Evolutionary conservation across 2,888 invertebrate species (phyloP), one percentile per base, ranked within the genome.

Genomic region (Tachina grossa): DNA sequence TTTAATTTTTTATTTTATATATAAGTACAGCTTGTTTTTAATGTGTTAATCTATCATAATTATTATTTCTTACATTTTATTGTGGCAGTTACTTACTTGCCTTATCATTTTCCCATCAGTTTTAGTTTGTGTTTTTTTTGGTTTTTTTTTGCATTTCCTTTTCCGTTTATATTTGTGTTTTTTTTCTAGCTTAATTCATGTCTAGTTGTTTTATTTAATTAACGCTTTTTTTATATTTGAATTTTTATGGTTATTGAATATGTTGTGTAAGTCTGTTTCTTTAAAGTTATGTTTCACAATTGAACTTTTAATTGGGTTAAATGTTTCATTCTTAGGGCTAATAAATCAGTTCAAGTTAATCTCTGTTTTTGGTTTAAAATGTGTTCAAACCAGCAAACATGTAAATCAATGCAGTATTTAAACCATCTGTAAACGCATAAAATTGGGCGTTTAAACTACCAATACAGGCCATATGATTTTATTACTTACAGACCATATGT

Each of bases 21-120:
- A 11, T 76, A 61, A 71, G 66, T 81, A 81, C 72, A 80, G 71
- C 80, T 80, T 76, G n/a, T 66, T n/a, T 59, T 78, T 65, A 31
- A 51, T 59, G 61, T 19, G 63, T 31, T 85, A 68, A 68, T 74
- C 63, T 74, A 55, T 22, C 57, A 31, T 68, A n/a, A 55, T 57
- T 45, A 2, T 51, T 68, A 53, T 10, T 31, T 45, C 59, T 72
- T 65, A 31, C 4, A 19, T 68, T 55, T 77, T 77, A 41, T 63
- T 66, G 49, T 85, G 84, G 84, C 84, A 85, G 84, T 85, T 85
- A 80, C 84, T 31, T 31, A 31, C 84, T 85, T 81, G 81, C 16
- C 80, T 59, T 69, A 68, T 47, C 57, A 63, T 76, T 47, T n/a
- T 69, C 53, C 71, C 61, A 63, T 63, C 53, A 59, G 39, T 75